phyloP scores from a whole-genome alignment of 2,113 vertebrate species.

The Numenius arquata region DNA sequence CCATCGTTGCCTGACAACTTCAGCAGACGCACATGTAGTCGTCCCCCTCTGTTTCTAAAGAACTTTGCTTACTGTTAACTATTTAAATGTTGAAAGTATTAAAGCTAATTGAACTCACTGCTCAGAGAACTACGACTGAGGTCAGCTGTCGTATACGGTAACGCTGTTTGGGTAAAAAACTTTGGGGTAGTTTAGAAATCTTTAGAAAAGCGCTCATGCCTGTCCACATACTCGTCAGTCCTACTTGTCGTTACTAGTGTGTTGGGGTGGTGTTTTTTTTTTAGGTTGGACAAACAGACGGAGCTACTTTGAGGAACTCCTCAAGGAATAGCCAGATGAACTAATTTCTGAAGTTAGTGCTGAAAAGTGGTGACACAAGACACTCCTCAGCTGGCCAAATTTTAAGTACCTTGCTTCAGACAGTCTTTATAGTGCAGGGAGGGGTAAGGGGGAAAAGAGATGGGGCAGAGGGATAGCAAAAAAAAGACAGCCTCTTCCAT shows the following conservation, averaged over 20 bases:
- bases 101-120: slow-evolving; percentile 56
- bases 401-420: background rate
- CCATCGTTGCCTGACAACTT: slow-evolving; percentile 67
- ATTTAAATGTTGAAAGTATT: slow-evolving; percentile 70
- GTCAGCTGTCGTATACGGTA: background rate
- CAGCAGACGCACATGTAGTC: slow-evolving; percentile 53
- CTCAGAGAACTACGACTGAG: background rate
- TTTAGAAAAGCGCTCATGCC: background rate
- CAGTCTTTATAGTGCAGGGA: background rate
- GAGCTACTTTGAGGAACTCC: slow-evolving; percentile 9
- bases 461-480: background rate
- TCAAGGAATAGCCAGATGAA: background rate
- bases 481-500: fast-evolving
- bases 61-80: slow-evolving; percentile 63
- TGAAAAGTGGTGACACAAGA: background rate
- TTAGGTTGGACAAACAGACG: slow-evolving; percentile 7
- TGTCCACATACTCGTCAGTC: slow-evolving; percentile 17
- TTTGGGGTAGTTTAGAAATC: slow-evolving; percentile 23
- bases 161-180: background rate
- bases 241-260: slow-evolving; percentile 25
- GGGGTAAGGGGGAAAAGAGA: background rate
- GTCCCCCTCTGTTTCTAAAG: background rate
- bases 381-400: background rate
- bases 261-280: slow-evolving; percentile 26
- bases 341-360: background rate